Percentiles rank a stretch among this genome's conserved stretches.
Evolutionary conservation across 2,888 invertebrate species (phyloP).

Genomic region (Corbicula japonica): DNA sequence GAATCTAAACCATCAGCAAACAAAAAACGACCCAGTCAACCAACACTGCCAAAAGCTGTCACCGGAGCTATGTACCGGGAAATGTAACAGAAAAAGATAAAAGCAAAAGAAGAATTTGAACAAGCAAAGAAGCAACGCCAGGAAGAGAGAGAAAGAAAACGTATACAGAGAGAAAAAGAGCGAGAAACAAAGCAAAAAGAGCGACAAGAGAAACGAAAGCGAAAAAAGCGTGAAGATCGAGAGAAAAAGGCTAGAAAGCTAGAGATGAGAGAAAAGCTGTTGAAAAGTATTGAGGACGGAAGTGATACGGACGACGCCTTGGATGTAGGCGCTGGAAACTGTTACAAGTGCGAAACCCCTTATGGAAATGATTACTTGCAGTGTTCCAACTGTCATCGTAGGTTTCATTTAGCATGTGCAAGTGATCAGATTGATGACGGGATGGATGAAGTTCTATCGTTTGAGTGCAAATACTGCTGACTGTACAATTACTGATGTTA

Average conservation of each 20-base stretch:
- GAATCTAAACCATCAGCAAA: background rate
- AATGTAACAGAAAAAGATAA: slow-evolving; percentile 7
- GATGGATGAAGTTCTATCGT: slow-evolving; percentile 3
- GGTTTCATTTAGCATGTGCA: slow-evolving; percentile 14
- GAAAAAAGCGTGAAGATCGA: slow-evolving; percentile 1
- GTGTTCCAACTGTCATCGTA: background rate
- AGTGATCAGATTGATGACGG: slow-evolving; percentile 9
- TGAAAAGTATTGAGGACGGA: background rate
- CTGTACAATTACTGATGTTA: background rate
- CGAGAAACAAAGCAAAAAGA: slow-evolving; percentile 3
- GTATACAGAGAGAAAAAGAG: slow-evolving; percentile 3
- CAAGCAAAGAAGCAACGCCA: slow-evolving; percentile 6
- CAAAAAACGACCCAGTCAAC: slow-evolving; percentile 5
- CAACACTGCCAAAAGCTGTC: slow-evolving; percentile 9
- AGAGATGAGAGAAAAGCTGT: slow-evolving; percentile 2
- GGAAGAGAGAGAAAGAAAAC: slow-evolving; percentile 14
- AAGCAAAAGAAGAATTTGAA: slow-evolving; percentile 11
- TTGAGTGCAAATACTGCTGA: slow-evolving; percentile 15
- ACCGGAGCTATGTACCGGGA: slow-evolving; percentile 9
- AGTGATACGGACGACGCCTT: background rate
- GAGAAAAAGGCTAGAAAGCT: slow-evolving; percentile 9
- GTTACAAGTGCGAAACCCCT: slow-evolving; percentile 2
- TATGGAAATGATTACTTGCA: slow-evolving; percentile 11
- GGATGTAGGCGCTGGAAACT: slow-evolving; percentile 8
- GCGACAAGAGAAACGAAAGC: slow-evolving; percentile 6